Conservation (phyloP, 2,888 invertebrate species). For the Himalopsyche tibetana region DNA sequence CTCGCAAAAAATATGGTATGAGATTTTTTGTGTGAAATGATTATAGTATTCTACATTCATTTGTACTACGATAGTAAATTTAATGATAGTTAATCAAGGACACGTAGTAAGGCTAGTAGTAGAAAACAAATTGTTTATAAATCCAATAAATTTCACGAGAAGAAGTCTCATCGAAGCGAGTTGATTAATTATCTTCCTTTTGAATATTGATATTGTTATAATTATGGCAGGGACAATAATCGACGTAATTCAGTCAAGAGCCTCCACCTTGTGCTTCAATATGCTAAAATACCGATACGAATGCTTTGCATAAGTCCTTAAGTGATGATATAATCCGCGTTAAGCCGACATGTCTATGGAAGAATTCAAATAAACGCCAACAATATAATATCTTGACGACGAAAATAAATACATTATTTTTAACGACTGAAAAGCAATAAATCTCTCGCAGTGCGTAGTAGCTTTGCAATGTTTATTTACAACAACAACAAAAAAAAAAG, state of each 20-base stretch:
- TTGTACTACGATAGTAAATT: background rate
- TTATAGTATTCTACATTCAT: background rate
- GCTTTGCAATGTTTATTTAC: constrained; percentile 17
- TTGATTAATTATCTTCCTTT: constrained; percentile 22
- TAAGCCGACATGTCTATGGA: constrained; percentile 10
- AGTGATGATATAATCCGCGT: constrained; percentile 18
- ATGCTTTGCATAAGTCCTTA: constrained; percentile 18
- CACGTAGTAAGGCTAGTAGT: background rate
- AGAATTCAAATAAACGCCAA: background rate
- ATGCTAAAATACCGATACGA: constrained; percentile 35
- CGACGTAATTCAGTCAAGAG: background rate
- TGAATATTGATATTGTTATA: constrained; percentile 8
- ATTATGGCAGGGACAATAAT: constrained; percentile 21
- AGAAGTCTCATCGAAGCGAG: background rate
- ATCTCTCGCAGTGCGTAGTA: background rate
- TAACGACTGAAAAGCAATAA: background rate
- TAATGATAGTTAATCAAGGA: background rate
- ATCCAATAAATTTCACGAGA: background rate
- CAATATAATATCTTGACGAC: constrained; percentile 11
- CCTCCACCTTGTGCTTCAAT: constrained; percentile 23
- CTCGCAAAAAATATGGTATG: no score
- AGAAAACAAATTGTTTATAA: background rate
- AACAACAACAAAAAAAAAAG: background rate
- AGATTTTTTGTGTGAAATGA: no score
- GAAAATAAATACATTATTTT: constrained; percentile 16